Conservation (phyloP, 1,140 invertebrate genomes). For the Arion vulgaris region DNA sequence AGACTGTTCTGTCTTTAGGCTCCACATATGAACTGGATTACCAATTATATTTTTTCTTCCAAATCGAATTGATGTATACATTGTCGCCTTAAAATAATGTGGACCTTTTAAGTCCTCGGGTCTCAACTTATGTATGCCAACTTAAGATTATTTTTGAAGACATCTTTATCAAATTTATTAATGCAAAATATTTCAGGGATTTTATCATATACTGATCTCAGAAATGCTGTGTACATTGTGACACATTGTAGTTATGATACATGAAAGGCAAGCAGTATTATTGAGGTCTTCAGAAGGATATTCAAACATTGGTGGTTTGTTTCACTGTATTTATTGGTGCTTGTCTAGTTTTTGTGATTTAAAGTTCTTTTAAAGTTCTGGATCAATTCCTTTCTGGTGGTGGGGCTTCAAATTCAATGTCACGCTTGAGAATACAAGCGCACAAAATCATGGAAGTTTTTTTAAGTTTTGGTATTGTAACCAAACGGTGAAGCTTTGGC, state of each 20-base stretch:
- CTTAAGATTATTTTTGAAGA: background rate
- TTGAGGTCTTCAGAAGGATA: background rate
- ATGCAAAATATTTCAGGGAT: background rate
- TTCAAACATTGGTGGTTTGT: background rate
- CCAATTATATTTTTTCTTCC: too few relatives aligned
- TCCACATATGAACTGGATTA: background rate
- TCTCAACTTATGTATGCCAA: background rate
- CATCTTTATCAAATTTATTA: background rate
- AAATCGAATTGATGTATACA: background rate
- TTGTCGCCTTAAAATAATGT: background rate
- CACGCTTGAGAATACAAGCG: too few relatives aligned
- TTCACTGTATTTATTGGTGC: background rate
- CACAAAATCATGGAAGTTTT: too few relatives aligned
- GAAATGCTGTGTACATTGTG: background rate
- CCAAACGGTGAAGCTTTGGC: too few relatives aligned
- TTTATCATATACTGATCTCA: constrained; percentile 1
- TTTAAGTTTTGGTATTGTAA: too few relatives aligned
- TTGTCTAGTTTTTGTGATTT: background rate
- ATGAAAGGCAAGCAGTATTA: background rate
- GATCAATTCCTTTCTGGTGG: too few relatives aligned
- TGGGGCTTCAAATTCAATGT: too few relatives aligned
- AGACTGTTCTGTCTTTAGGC: background rate
- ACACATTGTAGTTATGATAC: background rate
- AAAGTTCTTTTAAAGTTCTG: too few relatives aligned
- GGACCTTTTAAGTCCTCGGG: background rate